phyloP scores from a whole-genome alignment of 2,113 vertebrate species.

The Smithornis capensis region DNA sequence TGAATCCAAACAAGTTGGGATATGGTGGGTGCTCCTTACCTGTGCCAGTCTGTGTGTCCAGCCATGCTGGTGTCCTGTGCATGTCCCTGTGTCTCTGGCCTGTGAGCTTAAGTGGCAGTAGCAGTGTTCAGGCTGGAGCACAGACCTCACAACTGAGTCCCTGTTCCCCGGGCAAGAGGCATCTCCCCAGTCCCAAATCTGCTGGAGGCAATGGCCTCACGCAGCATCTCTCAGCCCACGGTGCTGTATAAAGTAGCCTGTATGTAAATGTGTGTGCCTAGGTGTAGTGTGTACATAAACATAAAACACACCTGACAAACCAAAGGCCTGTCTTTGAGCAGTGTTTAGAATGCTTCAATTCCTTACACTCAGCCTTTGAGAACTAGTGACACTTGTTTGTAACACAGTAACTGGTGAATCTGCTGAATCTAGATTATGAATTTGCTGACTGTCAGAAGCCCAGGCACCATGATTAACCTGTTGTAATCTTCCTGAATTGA shows the following conservation, averaged over 20 bases:
- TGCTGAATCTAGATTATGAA: neutral
- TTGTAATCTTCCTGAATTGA: neutral
- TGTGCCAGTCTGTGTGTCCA: neutral
- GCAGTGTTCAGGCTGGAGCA: neutral
- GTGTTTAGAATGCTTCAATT: neutral
- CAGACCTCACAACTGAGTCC: neutral
- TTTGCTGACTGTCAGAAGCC: neutral
- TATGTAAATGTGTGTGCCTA: neutral
- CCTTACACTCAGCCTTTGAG: neutral
- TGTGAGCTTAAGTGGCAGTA: neutral
- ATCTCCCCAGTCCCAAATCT: neutral
- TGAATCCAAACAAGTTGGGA: neutral
- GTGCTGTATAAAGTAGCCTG: neutral
- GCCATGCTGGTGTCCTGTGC: neutral
- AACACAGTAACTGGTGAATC: neutral
- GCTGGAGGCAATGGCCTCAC: fast-evolving
- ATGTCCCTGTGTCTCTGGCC: neutral
- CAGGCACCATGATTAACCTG: neutral
- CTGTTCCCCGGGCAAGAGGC: fast-evolving
- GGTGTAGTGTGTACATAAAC: fast-evolving
- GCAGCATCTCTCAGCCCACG: neutral
- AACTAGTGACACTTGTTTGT: neutral
- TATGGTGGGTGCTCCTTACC: fast-evolving
- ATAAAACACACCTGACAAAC: neutral
- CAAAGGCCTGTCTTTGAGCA: neutral